A percentile compares a stretch with the other conserved stretches of the same genome.
Evolutionary conservation across 2,113 vertebrate genomes (phyloP).

Genomic region (Vimba vimba): DNA sequence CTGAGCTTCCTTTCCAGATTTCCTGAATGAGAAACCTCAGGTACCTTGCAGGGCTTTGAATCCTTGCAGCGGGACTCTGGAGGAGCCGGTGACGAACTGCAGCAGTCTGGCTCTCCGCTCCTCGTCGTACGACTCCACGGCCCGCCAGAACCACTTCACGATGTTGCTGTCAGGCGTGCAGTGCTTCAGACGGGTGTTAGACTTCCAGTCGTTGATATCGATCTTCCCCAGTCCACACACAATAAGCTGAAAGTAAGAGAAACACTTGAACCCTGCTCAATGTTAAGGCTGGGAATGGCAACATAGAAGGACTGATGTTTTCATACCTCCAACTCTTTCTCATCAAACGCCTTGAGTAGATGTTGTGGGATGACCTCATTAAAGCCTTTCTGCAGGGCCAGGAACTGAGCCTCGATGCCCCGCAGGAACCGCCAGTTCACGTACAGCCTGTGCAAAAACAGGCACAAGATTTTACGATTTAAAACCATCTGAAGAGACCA

Average conservation of each 20-base stretch:
- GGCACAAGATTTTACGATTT: background rate
- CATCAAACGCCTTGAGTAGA: slow-evolving; percentile 96
- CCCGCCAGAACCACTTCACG: slow-evolving; percentile 99
- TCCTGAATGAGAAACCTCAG: background rate
- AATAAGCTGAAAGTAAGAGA: slow-evolving; percentile 82
- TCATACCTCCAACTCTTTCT: slow-evolving; percentile 96
- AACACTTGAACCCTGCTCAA: background rate
- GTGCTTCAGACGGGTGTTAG: slow-evolving; percentile 97
- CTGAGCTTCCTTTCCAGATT: background rate
- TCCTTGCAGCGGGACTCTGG: slow-evolving; percentile 95
- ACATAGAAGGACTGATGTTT: background rate
- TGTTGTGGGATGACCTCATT: slow-evolving; percentile 99
- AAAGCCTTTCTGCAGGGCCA: slow-evolving; percentile 98
- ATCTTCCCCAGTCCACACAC: slow-evolving; percentile 98
- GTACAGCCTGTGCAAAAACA: slow-evolving; percentile 80
- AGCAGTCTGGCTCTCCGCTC: slow-evolving; percentile 92
- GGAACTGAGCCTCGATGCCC: slow-evolving; percentile 97
- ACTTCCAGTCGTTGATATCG: slow-evolving; percentile 97
- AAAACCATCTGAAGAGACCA: background rate
- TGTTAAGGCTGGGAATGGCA: background rate
- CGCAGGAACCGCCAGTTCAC: slow-evolving; percentile 99
- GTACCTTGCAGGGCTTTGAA: slow-evolving; percentile 98
- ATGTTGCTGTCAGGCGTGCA: slow-evolving; percentile 95
- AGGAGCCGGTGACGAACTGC: slow-evolving; percentile 98
- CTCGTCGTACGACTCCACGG: slow-evolving; percentile 96